phyloP scores from a whole-genome alignment of 2,797 vertebrate species.

The Chaenodraco wilsoni region DNA sequence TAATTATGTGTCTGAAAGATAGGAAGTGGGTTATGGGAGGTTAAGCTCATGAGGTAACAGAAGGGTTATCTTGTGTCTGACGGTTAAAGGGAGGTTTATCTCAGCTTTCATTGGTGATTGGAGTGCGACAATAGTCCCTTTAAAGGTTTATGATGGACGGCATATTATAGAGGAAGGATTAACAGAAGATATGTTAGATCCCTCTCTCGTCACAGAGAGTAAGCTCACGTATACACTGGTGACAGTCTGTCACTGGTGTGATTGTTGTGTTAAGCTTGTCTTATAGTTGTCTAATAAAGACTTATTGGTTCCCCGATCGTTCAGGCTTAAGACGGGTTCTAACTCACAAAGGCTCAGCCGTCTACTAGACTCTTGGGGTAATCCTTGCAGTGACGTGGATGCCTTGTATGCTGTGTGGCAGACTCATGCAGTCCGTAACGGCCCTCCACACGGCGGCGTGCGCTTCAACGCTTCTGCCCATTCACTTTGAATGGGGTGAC shows the following conservation, averaged over 20 bases:
- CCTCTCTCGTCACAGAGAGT: not conserved
- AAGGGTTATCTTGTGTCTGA: slow-evolving; percentile 13
- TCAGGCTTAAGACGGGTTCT: not conserved
- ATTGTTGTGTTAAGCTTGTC: not conserved
- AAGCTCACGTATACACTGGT: not conserved
- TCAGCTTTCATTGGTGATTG: slow-evolving; percentile 28
- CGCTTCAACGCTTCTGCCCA: too few relatives aligned
- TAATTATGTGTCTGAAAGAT: slow-evolving; percentile 28
- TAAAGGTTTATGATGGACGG: not conserved
- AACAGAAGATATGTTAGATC: not conserved
- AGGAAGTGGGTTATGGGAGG: slow-evolving; percentile 20
- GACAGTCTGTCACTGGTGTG: not conserved
- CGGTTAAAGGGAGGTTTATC: slow-evolving; percentile 29
- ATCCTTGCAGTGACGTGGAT: too few relatives aligned
- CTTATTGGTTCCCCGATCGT: not conserved
- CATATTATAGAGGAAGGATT: not conserved
- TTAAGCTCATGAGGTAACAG: slow-evolving; percentile 24
- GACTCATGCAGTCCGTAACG: too few relatives aligned
- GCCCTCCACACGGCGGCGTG: too few relatives aligned
- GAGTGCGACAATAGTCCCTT: not conserved
- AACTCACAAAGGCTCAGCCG: too few relatives aligned
- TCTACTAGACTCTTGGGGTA: too few relatives aligned
- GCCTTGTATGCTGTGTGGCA: too few relatives aligned
- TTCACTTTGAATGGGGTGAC: too few relatives aligned
- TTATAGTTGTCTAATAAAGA: not conserved